Base-by-base conservation (phyloP, 2,888 invertebrate species). In the Folsomia candida region DNA sequence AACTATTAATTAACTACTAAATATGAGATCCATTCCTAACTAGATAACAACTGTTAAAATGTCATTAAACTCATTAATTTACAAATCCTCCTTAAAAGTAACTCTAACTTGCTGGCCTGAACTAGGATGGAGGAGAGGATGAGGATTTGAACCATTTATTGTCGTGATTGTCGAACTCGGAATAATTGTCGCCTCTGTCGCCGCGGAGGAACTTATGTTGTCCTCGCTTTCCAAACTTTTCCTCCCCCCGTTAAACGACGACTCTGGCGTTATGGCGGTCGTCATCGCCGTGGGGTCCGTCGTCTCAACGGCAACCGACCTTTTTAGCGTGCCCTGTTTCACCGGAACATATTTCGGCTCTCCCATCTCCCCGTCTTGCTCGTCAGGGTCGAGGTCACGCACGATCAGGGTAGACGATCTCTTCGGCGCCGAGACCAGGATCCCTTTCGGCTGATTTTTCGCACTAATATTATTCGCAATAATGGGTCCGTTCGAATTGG, bases 251-350 rank as follows among this genome's bases (percentile, higher is more conserved):
- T n/a, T n/a, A n/a, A n/a, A n/a, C n/a, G n/a, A n/a, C n/a, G n/a
- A n/a, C n/a, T n/a, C n/a, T n/a, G n/a, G n/a, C n/a, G n/a, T n/a
- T n/a, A n/a, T n/a, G n/a, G n/a, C n/a, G n/a, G n/a, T n/a, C n/a
- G n/a, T n/a, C n/a, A n/a, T n/a, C n/a, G n/a, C n/a, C n/a, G n/a
- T n/a, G n/a, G n/a, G n/a, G n/a, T n/a, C n/a, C n/a, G n/a, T n/a
- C 1, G 74, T 72, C 25, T 76, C 79, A 9, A 79, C 79, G 11
- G 73, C 79, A 2, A 79, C 79, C 0, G 79, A 79, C 11, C 79
- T 57, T 37, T 75, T 79, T 2, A 79, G 66, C 18, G 79, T 79
- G 11, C 79, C 79, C 22, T 74, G 77, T 67, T 74, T 76, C 11
- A 78, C 76, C 18, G 77, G 75, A 11, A 79, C 76, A 51, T 73